phyloP scores from a whole-genome alignment of 2,888 invertebrate genomes.

The Spilosoma lubricipeda region DNA sequence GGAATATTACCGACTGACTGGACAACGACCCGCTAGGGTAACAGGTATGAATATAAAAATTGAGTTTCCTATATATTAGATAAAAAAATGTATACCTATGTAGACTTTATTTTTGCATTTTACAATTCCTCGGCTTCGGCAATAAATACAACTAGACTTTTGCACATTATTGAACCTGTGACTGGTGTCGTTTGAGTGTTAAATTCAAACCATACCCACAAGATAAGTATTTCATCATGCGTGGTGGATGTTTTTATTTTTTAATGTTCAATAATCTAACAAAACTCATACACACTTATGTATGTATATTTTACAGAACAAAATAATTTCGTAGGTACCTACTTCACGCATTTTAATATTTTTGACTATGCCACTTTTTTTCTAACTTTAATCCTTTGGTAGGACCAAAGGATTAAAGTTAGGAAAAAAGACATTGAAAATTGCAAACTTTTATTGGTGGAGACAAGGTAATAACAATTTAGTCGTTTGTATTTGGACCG shows the following conservation, averaged over 20 bases:
- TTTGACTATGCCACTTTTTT: not conserved
- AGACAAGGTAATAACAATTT: not conserved
- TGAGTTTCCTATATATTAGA: not conserved
- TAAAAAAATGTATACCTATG: not conserved
- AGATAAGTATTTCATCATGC: not conserved
- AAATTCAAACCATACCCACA: not conserved
- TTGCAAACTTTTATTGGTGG: not conserved
- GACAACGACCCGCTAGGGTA: constrained; percentile 56
- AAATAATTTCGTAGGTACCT: not conserved
- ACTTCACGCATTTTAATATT: too few species aligned
- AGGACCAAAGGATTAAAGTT: too few species aligned
- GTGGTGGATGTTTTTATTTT: too few species aligned
- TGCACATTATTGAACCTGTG: not conserved
- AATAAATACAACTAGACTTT: not conserved
- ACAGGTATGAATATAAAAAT: constrained; percentile 50
- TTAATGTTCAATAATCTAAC: not conserved
- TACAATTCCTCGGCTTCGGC: not conserved
- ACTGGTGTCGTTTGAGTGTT: too few species aligned
- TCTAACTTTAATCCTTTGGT: not conserved
- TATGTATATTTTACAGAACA: not conserved
- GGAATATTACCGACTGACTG: constrained; percentile 65
- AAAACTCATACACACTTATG: not conserved
- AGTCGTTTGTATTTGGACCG: not conserved
- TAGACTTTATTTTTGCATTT: not conserved
- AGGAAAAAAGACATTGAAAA: not conserved